Conservation (phyloP, 2,113 vertebrate species). For the Pangasianodon gigas region DNA sequence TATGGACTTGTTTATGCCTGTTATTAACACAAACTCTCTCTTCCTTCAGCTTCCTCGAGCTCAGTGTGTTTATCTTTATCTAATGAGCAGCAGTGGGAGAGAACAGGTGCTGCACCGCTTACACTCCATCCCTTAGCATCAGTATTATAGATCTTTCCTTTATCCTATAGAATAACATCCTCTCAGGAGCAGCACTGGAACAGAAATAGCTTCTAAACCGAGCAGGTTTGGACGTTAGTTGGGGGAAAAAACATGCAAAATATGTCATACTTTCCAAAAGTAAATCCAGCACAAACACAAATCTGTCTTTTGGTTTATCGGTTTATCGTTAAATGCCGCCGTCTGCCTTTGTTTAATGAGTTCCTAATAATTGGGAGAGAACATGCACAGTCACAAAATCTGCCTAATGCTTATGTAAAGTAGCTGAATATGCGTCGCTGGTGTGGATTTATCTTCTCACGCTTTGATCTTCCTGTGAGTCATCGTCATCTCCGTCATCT, state of each 20-base stretch:
- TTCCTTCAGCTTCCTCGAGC: background rate
- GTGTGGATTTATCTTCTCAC: slow-evolving; percentile 23
- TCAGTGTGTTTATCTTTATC: background rate
- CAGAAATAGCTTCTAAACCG: background rate
- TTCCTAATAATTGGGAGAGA: background rate
- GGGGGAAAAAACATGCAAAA: background rate
- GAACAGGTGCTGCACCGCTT: background rate
- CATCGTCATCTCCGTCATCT: background rate
- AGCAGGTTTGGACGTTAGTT: background rate
- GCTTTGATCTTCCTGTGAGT: slow-evolving; percentile 20
- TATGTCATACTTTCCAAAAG: background rate
- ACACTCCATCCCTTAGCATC: too few relatives aligned
- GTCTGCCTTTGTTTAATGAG: background rate
- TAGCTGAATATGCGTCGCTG: background rate
- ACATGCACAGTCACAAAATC: background rate
- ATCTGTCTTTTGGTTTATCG: background rate
- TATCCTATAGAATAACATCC: background rate
- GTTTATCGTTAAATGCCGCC: background rate
- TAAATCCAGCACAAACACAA: background rate
- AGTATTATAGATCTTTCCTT: background rate
- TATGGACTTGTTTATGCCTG: background rate
- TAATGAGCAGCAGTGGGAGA: background rate
- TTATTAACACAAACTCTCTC: background rate
- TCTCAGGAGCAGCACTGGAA: background rate
- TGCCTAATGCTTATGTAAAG: background rate